Evolutionary conservation across 2,113 vertebrate genomes (phyloP).

Genomic region (Xiphophorus maculatus): DNA sequence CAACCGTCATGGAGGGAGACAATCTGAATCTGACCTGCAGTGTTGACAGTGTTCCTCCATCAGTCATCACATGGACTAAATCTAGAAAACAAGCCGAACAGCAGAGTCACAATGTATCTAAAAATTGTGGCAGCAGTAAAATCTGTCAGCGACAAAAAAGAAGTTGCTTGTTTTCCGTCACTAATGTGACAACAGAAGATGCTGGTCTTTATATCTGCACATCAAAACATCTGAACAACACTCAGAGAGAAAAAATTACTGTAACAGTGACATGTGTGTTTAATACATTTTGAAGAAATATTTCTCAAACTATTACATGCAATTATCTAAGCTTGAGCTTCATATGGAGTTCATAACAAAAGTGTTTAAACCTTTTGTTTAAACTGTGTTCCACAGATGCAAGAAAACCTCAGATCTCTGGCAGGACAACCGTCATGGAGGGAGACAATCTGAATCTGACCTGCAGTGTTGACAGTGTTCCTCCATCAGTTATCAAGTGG

Average conservation of each 20-base stretch:
- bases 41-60: no score
- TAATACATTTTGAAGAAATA: no score
- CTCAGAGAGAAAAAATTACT: no score
- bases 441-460: not conserved
- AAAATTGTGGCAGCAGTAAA: rapidly evolving
- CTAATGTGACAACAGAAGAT: not conserved
- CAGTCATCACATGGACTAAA: no score
- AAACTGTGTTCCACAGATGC: not conserved
- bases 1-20: no score
- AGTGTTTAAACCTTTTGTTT: not conserved
- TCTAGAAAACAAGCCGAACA: no score
- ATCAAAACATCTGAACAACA: no score
- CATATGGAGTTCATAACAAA: not conserved
- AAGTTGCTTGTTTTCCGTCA: not conserved
- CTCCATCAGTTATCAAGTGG: not conserved
- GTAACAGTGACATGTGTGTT: constrained; percentile 23
- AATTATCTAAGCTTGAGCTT: not conserved
- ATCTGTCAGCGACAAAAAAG: not conserved
- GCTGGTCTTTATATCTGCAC: no score
- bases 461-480: not conserved
- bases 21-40: no score
- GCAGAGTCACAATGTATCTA: no score
- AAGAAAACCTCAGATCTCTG: not conserved
- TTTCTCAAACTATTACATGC: no score
- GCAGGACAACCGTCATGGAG: not conserved